Evolutionary conservation across 2,113 vertebrate species (phyloP).

Genomic region (Oceanodroma tethys): DNA sequence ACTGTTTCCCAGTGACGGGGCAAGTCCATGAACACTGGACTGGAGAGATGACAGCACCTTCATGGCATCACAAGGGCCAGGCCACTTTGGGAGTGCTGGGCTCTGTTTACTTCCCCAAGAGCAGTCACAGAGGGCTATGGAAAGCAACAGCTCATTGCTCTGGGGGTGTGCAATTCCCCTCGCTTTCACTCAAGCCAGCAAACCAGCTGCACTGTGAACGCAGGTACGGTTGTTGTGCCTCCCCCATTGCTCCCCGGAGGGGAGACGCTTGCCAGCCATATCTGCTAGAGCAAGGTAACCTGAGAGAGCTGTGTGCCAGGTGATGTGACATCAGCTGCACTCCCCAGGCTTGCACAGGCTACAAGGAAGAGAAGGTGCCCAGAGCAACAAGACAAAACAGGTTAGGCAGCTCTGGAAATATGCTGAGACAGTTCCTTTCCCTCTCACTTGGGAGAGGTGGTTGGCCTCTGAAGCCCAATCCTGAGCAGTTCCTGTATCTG

Average conservation of each 20-base stretch:
- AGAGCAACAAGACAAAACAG: not conserved
- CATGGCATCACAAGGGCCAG: accelerated
- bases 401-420: not conserved
- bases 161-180: not conserved
- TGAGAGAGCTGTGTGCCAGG: not conserved
- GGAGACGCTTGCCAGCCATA: not conserved
- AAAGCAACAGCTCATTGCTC: not conserved
- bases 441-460: not conserved
- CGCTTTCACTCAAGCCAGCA: not conserved
- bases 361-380: not conserved
- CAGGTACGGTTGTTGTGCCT: not conserved
- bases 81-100: not conserved
- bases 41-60: not conserved
- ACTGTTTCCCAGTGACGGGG: not conserved
- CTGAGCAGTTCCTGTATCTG: not conserved
- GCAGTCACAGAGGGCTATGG: not conserved
- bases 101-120: not conserved
- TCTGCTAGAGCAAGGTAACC: not conserved
- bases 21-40: accelerated
- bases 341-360: not conserved
- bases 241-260: not conserved
- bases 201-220: not conserved
- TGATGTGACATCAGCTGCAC: not conserved
- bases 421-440: not conserved
- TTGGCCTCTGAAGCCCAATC: not conserved